phyloP scores from a whole-genome alignment of 2,888 invertebrate species.

The Schizaphis graminum region DNA sequence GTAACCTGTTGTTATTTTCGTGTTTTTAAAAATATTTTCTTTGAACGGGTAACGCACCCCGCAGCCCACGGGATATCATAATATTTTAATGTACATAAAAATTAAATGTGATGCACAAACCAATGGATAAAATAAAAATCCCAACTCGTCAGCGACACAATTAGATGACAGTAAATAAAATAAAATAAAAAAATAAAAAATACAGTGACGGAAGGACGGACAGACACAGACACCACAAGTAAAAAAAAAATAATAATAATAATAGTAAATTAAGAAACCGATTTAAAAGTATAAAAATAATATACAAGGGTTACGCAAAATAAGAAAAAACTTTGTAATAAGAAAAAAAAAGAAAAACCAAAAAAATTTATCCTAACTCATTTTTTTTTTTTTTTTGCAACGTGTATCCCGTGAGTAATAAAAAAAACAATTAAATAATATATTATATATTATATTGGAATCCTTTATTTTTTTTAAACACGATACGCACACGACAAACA shows the following conservation, averaged over 20 bases:
- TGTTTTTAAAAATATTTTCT: neutral
- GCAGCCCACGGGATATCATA: conserved; percentile 15
- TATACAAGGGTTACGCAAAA: conserved; percentile 44
- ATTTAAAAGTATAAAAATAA: neutral
- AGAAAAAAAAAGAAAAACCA: conserved; percentile 18
- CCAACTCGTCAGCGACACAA: conserved; percentile 63
- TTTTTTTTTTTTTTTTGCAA: conserved; percentile 42
- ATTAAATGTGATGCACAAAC: conserved; percentile 61
- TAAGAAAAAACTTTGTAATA: conserved; percentile 23
- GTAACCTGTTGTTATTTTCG: conserved; percentile 11
- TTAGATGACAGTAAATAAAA: conserved; percentile 56
- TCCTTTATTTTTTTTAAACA: neutral
- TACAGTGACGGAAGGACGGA: conserved; percentile 56
- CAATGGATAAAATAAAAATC: conserved; percentile 63
- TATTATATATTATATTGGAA: neutral
- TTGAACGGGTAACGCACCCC: conserved; percentile 4
- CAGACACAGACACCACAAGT: conserved; percentile 61
- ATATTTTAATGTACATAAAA: conserved; percentile 47
- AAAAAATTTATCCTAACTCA: conserved; percentile 52
- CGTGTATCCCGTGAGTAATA: conserved; percentile 12
- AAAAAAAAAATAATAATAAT: conserved; percentile 28
- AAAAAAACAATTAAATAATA: neutral
- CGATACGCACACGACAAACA: neutral
- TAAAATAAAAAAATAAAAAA: conserved; percentile 20
- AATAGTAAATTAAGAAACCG: conserved; percentile 32